phyloP scores from a whole-genome alignment of 2,113 vertebrate genomes.

The Maccullochella peelii region DNA sequence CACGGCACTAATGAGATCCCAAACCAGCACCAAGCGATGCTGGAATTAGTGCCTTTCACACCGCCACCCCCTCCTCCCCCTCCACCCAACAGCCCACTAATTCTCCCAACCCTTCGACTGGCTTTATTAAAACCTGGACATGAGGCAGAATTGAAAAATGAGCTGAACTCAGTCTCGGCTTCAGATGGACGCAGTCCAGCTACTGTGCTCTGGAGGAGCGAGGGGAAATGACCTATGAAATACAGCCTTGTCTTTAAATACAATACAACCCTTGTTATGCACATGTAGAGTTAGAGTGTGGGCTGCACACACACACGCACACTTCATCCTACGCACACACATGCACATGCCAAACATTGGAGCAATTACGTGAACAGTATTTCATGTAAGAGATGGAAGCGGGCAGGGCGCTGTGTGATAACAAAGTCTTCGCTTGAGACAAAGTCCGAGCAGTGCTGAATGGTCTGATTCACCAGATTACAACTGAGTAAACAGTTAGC shows the following conservation, averaged over 20 bases:
- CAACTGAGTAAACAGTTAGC: slow-evolving; percentile 35
- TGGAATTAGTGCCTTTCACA: slow-evolving; percentile 75
- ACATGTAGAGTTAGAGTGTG: slow-evolving; percentile 45
- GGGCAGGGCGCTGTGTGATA: slow-evolving; percentile 39
- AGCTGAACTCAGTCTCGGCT: slow-evolving; percentile 74
- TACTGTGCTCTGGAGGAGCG: slow-evolving; percentile 44
- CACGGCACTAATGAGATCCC: slow-evolving; percentile 80
- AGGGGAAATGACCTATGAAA: slow-evolving; percentile 73
- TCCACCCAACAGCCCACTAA: slow-evolving; percentile 49
- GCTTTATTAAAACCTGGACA: slow-evolving; percentile 83
- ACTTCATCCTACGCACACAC: slow-evolving; percentile 32
- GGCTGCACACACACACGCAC: slow-evolving; percentile 26
- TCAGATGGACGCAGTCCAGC: slow-evolving; percentile 56
- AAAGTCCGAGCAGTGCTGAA: slow-evolving; percentile 19
- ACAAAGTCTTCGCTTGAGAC: slow-evolving; percentile 34
- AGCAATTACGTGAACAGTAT: slow-evolving; percentile 59
- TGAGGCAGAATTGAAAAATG: slow-evolving; percentile 77
- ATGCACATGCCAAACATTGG: slow-evolving; percentile 34
- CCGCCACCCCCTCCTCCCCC: slow-evolving; percentile 14
- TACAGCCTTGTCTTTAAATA: slow-evolving; percentile 61
- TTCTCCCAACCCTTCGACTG: slow-evolving; percentile 63
- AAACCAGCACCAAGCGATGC: slow-evolving; percentile 59
- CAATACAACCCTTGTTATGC: slow-evolving; percentile 57
- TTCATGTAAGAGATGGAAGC: slow-evolving; percentile 48
- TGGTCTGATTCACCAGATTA: slow-evolving; percentile 47